These are phyloP conservation scores for Triops cancriformis DNA, from an alignment of 1,140 invertebrate genomes.

Conservation along the genomic window DNA sequence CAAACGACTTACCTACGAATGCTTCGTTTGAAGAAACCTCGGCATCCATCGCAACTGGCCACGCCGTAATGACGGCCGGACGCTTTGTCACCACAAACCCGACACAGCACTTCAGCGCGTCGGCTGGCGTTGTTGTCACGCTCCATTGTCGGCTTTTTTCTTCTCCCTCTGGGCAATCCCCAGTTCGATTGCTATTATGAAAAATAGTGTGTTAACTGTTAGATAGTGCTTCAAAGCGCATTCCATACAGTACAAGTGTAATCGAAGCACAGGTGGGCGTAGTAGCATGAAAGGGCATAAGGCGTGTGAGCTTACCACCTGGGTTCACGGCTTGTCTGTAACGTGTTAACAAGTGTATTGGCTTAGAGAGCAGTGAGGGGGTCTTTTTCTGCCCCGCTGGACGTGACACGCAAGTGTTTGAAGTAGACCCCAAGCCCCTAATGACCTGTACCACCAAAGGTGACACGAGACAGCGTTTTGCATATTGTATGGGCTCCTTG, in stretches of 20 bases:
- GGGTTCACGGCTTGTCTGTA: background rate
- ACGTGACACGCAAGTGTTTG: background rate
- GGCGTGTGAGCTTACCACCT: background rate
- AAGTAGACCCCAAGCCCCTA: background rate
- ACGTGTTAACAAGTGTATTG: slow-evolving; percentile 10
- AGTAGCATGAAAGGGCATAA: background rate
- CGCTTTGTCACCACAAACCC: slow-evolving; percentile 83
- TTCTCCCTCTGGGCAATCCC: no score
- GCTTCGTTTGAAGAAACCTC: slow-evolving; percentile 86
- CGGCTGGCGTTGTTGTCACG: background rate
- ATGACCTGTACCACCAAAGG: background rate
- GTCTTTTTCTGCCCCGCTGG: background rate
- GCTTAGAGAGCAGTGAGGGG: background rate
- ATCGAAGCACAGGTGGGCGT: background rate
- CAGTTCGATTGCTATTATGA: no score
- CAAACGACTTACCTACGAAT: slow-evolving; percentile 57
- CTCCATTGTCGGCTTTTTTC: slow-evolving; percentile 1
- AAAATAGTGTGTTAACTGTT: no score
- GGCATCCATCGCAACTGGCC: slow-evolving; percentile 78
- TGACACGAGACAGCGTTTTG: background rate
- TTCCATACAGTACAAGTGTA: background rate
- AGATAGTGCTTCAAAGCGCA: no score
- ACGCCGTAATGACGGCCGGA: slow-evolving; percentile 89
- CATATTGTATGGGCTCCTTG: background rate
- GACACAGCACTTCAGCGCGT: slow-evolving; percentile 45